Percentiles rank a stretch among this genome's conserved stretches.
These are phyloP conservation scores for Bombycilla garrulus DNA, from an alignment of 2,113 vertebrate genomes.

Conservation along the genomic window DNA sequence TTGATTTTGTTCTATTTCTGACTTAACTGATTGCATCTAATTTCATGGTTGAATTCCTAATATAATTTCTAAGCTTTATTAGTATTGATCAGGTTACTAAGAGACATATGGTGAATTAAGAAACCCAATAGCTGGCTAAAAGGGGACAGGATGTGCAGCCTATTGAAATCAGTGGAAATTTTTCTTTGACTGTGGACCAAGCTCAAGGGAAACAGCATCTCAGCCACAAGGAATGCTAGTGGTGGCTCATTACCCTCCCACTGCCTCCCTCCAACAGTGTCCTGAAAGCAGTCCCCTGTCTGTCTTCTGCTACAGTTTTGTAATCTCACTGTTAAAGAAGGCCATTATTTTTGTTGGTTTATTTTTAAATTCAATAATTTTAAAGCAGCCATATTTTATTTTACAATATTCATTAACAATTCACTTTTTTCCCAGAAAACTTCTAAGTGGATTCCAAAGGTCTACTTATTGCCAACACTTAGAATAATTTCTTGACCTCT, in stretches of 20 bases:
- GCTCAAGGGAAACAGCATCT: background rate
- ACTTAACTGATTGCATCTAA: conserved; percentile 16
- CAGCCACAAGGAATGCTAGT: background rate
- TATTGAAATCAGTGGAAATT: conserved; percentile 9
- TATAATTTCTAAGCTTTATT: conserved; percentile 25
- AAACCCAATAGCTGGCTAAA: background rate
- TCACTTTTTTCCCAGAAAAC: background rate
- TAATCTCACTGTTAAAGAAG: background rate
- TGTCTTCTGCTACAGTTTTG: background rate
- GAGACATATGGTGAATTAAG: conserved; percentile 7
- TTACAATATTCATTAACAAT: background rate
- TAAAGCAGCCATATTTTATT: background rate
- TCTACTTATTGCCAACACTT: background rate
- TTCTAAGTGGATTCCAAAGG: background rate
- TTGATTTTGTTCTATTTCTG: background rate
- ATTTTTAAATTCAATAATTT: background rate
- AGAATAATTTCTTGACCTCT: background rate
- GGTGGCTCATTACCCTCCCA: background rate
- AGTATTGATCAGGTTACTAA: conserved; percentile 12
- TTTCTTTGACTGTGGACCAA: background rate
- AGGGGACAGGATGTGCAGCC: background rate
- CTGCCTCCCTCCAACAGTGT: background rate
- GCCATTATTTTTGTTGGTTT: background rate
- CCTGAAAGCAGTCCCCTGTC: background rate
- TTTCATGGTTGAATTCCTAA: background rate